Evolutionary conservation across 2,888 invertebrate species (phyloP).

Genomic region (Eilema caniola): DNA sequence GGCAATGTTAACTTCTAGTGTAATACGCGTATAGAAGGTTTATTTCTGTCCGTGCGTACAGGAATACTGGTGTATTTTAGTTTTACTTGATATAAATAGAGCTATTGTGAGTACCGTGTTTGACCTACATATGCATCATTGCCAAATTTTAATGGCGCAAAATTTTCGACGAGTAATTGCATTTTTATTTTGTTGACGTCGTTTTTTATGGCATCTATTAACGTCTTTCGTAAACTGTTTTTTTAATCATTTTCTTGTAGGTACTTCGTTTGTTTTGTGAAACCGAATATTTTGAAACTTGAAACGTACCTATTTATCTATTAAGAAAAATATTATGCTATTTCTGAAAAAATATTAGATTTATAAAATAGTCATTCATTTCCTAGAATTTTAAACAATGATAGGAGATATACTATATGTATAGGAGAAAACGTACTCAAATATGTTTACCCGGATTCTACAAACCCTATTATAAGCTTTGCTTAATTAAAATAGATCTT

Average conservation of each 20-base stretch:
- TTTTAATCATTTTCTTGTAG: background rate
- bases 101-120: constrained; percentile 72
- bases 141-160: constrained; percentile 66
- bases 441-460: background rate
- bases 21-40: constrained; percentile 55
- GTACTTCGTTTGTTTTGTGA: background rate
- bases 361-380: too few species aligned
- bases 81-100: constrained; percentile 81
- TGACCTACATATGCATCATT: constrained; percentile 74
- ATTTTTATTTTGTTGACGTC: constrained; percentile 51
- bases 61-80: constrained; percentile 82
- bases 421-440: background rate
- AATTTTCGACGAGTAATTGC: constrained; percentile 49
- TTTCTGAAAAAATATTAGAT: too few species aligned
- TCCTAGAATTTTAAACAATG: too few species aligned
- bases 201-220: constrained; percentile 34
- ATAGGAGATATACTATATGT: too few species aligned
- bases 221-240: constrained; percentile 11
- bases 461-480: background rate
- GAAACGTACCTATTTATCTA: too few species aligned
- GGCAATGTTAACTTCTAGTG: constrained; percentile 49
- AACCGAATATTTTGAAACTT: background rate
- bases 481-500: background rate
- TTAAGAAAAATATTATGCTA: too few species aligned
- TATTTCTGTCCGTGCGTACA: constrained; percentile 80